Evolutionary conservation across 2,797 vertebrate species (phyloP).

Genomic region (Sardinella longiceps): DNA sequence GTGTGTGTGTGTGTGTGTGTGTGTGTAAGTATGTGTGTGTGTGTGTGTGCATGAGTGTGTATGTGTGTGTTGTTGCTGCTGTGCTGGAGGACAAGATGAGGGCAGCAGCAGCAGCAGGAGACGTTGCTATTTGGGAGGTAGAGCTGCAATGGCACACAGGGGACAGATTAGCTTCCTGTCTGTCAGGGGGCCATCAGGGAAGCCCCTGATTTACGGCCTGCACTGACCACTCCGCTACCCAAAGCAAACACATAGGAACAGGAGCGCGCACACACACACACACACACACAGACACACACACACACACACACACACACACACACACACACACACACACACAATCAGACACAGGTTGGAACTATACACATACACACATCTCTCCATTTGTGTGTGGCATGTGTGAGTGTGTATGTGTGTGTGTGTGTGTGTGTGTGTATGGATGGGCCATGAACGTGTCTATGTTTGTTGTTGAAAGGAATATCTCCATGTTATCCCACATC

Average conservation of each 20-base stretch:
- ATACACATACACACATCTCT: not conserved
- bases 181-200: conserved; percentile 78
- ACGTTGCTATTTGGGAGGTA: conserved; percentile 80
- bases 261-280: conserved; percentile 59
- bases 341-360: not conserved
- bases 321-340: conserved; percentile 22
- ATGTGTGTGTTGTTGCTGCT: conserved; percentile 23
- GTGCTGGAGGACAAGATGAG: conserved; percentile 67
- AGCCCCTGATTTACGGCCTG: conserved; percentile 78
- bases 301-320: conserved; percentile 16
- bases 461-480: conserved; percentile 18
- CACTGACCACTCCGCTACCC: conserved; percentile 72
- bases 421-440: conserved; percentile 11
- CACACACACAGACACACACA: conserved; percentile 12
- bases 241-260: conserved; percentile 71
- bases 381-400: not conserved
- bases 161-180: conserved; percentile 81
- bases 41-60: conserved; percentile 43
- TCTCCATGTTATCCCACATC: not conserved
- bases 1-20: conserved; percentile 40
- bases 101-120: conserved; percentile 76
- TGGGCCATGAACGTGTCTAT: not conserved
- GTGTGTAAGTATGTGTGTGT: conserved; percentile 39
- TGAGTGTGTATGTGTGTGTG: conserved; percentile 7
- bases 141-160: conserved; percentile 75